Percentiles rank a stretch among this genome's conserved stretches.
Evolutionary conservation across 37 sponge, comb jelly and placozoan genomes (phyloP).

Genomic region (Spongilla lacustris): DNA sequence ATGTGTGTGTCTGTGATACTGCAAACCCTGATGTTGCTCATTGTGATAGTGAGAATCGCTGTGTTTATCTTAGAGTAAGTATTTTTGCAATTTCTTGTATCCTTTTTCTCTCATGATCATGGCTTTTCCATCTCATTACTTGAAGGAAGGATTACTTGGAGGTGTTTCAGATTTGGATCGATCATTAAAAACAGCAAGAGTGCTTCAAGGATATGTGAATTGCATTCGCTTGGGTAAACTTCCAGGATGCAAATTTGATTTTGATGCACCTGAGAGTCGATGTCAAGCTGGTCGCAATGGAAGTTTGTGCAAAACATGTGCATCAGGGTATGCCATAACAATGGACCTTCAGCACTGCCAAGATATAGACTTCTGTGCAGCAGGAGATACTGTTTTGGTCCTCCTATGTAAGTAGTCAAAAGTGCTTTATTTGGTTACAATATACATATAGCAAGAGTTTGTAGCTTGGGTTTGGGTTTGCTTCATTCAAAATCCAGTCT

Average conservation of each 20-base stretch:
- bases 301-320: constrained; percentile 1
- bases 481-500: too few species aligned
- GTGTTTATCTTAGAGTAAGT: constrained; percentile 55
- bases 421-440: not conserved
- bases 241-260: constrained; percentile 71
- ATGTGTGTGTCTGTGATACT: constrained; percentile 45
- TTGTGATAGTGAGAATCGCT: constrained; percentile 57
- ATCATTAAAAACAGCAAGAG: constrained; percentile 31
- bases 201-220: constrained; percentile 54
- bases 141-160: constrained; percentile 67
- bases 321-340: not conserved
- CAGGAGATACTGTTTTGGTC: not conserved
- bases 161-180: constrained; percentile 9
- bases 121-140: not conserved
- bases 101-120: not conserved
- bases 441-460: too few species aligned
- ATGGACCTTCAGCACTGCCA: not conserved
- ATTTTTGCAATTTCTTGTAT: not conserved
- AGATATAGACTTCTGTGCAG: not conserved
- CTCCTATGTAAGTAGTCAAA: not conserved
- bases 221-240: constrained; percentile 56
- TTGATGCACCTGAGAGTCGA: constrained; percentile 58
- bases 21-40: constrained; percentile 30
- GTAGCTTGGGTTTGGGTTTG: too few species aligned
- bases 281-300: constrained; percentile 66